Evolutionary conservation across 2,888 invertebrate species (phyloP).

Genomic region (Chymomyza amoena): DNA sequence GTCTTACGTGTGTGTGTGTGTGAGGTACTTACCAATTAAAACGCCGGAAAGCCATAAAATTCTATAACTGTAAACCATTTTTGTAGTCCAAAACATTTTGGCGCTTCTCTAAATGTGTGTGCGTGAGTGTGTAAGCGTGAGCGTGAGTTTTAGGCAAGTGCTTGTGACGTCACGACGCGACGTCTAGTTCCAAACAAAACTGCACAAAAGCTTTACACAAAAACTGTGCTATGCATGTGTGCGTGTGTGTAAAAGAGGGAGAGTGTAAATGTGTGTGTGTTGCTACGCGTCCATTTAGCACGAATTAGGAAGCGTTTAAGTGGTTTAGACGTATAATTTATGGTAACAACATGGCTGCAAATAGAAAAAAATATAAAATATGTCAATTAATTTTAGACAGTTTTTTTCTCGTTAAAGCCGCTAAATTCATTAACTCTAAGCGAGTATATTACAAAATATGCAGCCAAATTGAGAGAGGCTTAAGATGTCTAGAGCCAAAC

Average conservation of each 20-base stretch:
- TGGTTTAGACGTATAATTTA: neutral
- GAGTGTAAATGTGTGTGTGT: slow-evolving; percentile 11
- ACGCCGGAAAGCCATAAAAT: slow-evolving; percentile 77
- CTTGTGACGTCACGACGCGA: neutral
- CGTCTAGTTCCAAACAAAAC: slow-evolving; percentile 14
- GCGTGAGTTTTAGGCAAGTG: neutral
- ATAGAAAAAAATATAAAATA: neutral
- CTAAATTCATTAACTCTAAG: too few species aligned
- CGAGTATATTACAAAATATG: neutral
- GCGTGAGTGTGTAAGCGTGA: slow-evolving; percentile 29
- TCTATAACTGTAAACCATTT: slow-evolving; percentile 78
- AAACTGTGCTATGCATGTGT: neutral
- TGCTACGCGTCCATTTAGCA: slow-evolving; percentile 66
- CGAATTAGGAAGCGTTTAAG: slow-evolving; percentile 60
- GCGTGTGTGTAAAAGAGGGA: neutral
- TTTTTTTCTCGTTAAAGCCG: neutral
- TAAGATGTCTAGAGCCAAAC: neutral
- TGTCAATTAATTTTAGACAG: neutral
- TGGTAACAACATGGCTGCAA: neutral
- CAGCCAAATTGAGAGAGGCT: neutral
- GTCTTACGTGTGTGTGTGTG: neutral
- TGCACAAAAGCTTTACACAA: slow-evolving; percentile 15
- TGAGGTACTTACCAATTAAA: slow-evolving; percentile 72
- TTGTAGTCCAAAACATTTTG: slow-evolving; percentile 71
- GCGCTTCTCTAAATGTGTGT: slow-evolving; percentile 24